Percentiles rank a stretch among this genome's conserved stretches.
Evolutionary conservation across 2,888 invertebrate genomes (phyloP).

Genomic region (Calameuta idolon): DNA sequence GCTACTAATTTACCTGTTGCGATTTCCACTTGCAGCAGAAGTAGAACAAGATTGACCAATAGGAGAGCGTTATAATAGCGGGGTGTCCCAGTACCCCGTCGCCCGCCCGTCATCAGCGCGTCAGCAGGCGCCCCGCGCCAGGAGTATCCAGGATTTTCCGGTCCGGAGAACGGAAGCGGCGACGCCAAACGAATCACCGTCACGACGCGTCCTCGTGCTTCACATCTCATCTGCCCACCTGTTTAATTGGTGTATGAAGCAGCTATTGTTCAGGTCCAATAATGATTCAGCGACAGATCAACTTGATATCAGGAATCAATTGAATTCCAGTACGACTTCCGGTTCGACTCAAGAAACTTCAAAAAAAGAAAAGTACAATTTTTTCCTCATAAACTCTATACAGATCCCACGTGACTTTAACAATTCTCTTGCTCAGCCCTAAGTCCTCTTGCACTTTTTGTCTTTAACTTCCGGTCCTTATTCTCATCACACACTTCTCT

Average conservation of each 20-base stretch:
- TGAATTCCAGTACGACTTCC: not conserved
- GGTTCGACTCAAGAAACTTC: not conserved
- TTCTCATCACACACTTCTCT: too few relatives aligned
- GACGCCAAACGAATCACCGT: constrained; percentile 22
- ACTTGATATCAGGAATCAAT: not conserved
- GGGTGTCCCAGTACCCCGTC: constrained; percentile 58
- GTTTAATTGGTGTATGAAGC: not conserved
- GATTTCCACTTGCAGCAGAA: constrained; percentile 49
- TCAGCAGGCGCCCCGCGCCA: constrained; percentile 58
- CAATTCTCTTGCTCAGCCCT: not conserved
- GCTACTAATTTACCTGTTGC: constrained; percentile 46
- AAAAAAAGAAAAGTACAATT: not conserved
- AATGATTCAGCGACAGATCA: not conserved
- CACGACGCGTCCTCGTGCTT: constrained; percentile 30
- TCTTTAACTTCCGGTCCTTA: not conserved
- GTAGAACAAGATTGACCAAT: constrained; percentile 41
- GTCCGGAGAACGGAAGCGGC: constrained; percentile 24
- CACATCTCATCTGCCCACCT: constrained; percentile 55
- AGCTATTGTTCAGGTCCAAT: not conserved
- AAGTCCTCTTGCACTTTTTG: not conserved
- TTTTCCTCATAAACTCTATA: not conserved
- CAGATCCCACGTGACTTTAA: not conserved
- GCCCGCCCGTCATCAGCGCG: constrained; percentile 57
- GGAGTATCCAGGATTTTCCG: constrained; percentile 44
- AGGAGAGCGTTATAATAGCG: constrained; percentile 50